These are phyloP conservation scores for Hirtodrosophila cameraria DNA, from an alignment of 2,888 invertebrate species.

Conservation along the genomic window DNA sequence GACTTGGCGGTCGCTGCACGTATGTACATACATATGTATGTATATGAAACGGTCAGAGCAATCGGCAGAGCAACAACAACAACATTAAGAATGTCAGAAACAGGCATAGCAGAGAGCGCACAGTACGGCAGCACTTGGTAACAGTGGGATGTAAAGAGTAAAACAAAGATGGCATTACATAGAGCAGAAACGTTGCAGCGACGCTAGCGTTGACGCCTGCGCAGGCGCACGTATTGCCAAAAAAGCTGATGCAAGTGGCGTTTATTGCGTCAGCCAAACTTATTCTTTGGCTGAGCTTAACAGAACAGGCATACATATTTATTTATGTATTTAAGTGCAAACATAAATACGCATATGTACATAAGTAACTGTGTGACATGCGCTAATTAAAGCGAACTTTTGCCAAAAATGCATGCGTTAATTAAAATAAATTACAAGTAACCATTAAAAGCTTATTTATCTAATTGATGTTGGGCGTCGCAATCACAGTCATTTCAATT, in stretches of 20 bases:
- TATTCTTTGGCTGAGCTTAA: slow-evolving; percentile 1
- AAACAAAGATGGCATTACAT: slow-evolving; percentile 9
- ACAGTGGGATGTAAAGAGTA: slow-evolving; percentile 26
- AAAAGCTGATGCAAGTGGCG: slow-evolving; percentile 68
- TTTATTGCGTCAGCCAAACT: slow-evolving; percentile 67
- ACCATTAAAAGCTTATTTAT: slow-evolving; percentile 69
- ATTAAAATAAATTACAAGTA: slow-evolving; percentile 58
- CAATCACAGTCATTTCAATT: slow-evolving; percentile 24
- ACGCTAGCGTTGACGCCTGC: slow-evolving; percentile 39
- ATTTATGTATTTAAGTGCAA: slow-evolving; percentile 7
- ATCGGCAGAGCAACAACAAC: slow-evolving; percentile 3
- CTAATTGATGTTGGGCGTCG: slow-evolving; percentile 57
- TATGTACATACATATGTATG: slow-evolving; percentile 3
- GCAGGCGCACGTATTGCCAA: slow-evolving; percentile 52
- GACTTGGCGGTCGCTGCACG: slow-evolving; percentile 22
- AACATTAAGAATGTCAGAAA: slow-evolving; percentile 3
- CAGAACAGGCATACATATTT: background rate
- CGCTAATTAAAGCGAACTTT: slow-evolving; percentile 25
- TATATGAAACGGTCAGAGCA: slow-evolving; percentile 26
- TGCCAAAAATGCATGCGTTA: slow-evolving; percentile 25
- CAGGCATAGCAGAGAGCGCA: slow-evolving; percentile 11
- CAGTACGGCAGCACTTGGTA: slow-evolving; percentile 27
- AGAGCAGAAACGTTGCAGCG: slow-evolving; percentile 18
- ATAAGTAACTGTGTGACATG: slow-evolving; percentile 11
- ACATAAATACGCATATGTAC: slow-evolving; percentile 2